Percentiles rank a stretch among this genome's conserved stretches.
Evolutionary conservation across 2,888 invertebrate genomes (phyloP).

Genomic region (Noctuana brunneofusca): DNA sequence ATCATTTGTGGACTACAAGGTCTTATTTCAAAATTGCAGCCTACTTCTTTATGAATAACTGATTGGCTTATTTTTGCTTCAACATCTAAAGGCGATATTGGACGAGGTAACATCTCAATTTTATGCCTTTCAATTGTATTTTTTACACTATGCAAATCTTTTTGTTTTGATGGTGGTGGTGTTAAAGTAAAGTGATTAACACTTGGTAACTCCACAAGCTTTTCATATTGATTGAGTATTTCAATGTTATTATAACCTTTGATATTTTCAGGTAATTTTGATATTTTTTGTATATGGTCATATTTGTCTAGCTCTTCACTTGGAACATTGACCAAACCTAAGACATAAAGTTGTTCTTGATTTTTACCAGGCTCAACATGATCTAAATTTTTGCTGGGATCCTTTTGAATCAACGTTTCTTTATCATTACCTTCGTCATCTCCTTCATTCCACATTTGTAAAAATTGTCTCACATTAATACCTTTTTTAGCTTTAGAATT

Average conservation of each 20-base stretch:
- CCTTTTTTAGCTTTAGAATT: conserved; percentile 59
- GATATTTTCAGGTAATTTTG: conserved; percentile 78
- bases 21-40: conserved; percentile 80
- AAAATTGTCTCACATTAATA: conserved; percentile 74
- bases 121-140: conserved; percentile 44
- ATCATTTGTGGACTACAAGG: conserved; percentile 80
- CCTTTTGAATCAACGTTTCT: conserved; percentile 49
- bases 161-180: conserved; percentile 40
- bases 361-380: conserved; percentile 52
- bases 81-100: conserved; percentile 75
- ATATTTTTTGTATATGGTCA: conserved; percentile 79
- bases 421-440: conserved; percentile 70
- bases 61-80: conserved; percentile 81
- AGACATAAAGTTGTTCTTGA: conserved; percentile 75
- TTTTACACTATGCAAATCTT: conserved; percentile 45
- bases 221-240: conserved; percentile 75
- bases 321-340: conserved; percentile 75
- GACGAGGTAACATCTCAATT: conserved; percentile 52
- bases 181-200: conserved; percentile 48
- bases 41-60: conserved; percentile 80
- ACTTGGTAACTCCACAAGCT: conserved; percentile 71
- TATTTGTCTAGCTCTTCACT: conserved; percentile 76
- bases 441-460: conserved; percentile 81
- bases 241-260: conserved; percentile 77
- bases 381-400: conserved; percentile 47